Percentiles rank a stretch among this genome's conserved stretches.
Evolutionary conservation across 2,113 vertebrate genomes (phyloP).

Genomic region (Cochlearius cochlearius): DNA sequence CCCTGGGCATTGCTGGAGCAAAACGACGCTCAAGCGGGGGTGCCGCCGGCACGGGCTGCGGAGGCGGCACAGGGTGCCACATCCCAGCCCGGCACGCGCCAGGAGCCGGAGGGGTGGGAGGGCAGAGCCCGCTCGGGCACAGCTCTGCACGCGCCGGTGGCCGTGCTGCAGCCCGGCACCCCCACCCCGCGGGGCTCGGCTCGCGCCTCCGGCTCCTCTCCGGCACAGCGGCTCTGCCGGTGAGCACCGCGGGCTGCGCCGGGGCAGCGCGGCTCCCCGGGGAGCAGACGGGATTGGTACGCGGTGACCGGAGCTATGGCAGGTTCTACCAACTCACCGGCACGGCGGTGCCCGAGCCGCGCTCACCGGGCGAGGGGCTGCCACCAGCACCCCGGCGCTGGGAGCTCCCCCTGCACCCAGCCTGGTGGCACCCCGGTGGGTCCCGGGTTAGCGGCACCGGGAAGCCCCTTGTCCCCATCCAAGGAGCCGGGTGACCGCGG

Average conservation of each 20-base stretch:
- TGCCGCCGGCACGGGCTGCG: background rate
- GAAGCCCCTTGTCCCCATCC: background rate
- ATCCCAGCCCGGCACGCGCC: fast-evolving
- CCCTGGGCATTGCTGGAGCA: background rate
- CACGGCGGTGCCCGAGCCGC: background rate
- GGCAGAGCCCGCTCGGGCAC: background rate
- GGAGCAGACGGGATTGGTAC: background rate
- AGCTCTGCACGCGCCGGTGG: background rate
- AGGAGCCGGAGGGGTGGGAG: background rate
- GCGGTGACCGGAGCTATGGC: background rate
- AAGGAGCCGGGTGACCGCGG: background rate
- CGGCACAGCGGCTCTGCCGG: background rate
- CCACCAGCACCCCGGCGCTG: background rate
- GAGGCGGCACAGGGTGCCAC: background rate
- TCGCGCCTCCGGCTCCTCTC: background rate
- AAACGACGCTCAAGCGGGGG: fast-evolving
- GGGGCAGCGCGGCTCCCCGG: background rate
- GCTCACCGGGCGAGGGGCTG: background rate
- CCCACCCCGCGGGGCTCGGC: background rate
- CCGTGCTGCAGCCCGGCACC: background rate
- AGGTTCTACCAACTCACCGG: background rate
- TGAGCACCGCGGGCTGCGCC: too few species aligned
- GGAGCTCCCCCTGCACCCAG: background rate
- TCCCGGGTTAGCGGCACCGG: fast-evolving
- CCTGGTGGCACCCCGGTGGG: fast-evolving